phyloP scores from a whole-genome alignment of 2,797 vertebrate species.

The Fratercula arctica region DNA sequence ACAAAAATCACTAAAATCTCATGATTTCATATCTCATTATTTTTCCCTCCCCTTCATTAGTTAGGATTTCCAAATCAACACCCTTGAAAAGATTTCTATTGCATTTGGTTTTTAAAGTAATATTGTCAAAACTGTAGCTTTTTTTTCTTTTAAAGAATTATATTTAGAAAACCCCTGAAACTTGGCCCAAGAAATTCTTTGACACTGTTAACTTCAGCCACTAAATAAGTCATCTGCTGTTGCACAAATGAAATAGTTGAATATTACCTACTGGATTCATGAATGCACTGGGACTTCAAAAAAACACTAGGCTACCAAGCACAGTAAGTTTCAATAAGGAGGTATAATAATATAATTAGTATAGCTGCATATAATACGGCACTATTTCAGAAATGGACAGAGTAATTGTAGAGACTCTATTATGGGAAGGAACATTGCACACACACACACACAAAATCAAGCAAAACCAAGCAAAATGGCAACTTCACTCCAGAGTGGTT shows the following conservation, averaged over 20 bases:
- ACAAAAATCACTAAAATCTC: background rate
- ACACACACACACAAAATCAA: background rate
- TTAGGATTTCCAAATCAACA: background rate
- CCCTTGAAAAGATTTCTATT: background rate
- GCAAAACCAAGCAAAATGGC: background rate
- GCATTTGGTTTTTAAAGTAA: background rate
- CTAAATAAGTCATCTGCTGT: background rate
- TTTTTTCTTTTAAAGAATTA: background rate
- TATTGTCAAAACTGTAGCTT: background rate
- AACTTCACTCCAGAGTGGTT: background rate
- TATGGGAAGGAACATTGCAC: background rate
- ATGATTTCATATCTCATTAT: background rate
- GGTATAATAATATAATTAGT: no score
- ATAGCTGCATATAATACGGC: background rate
- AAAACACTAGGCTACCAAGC: background rate
- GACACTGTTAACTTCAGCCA: background rate
- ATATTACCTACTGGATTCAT: background rate
- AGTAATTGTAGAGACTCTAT: background rate
- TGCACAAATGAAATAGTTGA: background rate
- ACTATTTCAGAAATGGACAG: background rate
- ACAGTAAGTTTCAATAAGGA: background rate
- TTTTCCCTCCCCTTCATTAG: background rate
- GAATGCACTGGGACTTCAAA: background rate
- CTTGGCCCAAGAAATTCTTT: background rate
- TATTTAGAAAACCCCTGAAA: background rate